These are phyloP conservation scores for Heteronetta atricapilla DNA, from an alignment of 2,113 vertebrate species.

Conservation along the genomic window DNA sequence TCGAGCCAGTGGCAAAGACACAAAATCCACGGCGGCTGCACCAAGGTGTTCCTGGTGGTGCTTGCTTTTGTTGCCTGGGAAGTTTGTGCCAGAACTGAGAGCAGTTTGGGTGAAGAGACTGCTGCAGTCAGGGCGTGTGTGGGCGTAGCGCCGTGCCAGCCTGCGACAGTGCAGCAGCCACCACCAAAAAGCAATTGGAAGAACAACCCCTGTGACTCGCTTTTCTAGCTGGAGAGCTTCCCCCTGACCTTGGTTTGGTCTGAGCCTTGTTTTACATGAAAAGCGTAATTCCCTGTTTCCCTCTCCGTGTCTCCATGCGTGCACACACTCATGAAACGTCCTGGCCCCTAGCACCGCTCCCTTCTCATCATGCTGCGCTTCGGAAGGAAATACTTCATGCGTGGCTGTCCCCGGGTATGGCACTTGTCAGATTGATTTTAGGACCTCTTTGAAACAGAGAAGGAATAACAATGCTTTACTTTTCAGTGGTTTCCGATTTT, in stretches of 20 bases:
- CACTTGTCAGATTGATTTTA: not conserved
- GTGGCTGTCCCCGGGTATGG: not conserved
- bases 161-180: not conserved
- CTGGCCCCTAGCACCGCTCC: not conserved
- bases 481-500: conserved; percentile 42
- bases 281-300: fast-evolving
- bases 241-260: not conserved
- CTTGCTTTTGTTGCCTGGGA: not conserved
- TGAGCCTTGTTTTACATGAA: not conserved
- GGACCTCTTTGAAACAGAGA: not conserved
- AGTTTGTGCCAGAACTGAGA: not conserved
- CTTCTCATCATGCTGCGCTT: not conserved
- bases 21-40: not conserved
- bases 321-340: not conserved
- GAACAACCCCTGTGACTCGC: fast-evolving
- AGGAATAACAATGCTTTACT: not conserved
- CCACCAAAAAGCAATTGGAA: not conserved
- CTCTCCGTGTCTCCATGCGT: not conserved
- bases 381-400: not conserved
- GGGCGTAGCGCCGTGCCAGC: not conserved
- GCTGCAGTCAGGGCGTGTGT: fast-evolving
- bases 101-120: not conserved
- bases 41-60: not conserved
- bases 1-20: not conserved
- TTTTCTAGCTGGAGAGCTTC: not conserved